These are phyloP conservation scores for Nautilus pompilius DNA, from an alignment of 1,140 invertebrate species.

Conservation along the genomic window DNA sequence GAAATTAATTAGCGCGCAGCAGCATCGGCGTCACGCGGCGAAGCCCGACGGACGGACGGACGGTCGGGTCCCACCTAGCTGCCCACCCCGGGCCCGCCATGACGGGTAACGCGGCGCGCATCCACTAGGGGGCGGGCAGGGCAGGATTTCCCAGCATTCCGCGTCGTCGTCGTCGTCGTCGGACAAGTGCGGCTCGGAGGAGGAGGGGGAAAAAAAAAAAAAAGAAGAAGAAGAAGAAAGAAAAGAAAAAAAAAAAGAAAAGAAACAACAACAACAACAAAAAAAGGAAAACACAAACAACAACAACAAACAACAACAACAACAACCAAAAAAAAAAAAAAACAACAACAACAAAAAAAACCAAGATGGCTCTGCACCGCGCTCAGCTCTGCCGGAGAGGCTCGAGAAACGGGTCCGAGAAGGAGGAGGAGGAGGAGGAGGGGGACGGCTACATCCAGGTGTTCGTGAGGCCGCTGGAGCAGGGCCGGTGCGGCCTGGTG, in stretches of 20 bases:
- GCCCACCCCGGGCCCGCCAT: background rate
- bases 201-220: no score
- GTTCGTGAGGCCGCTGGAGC: slow-evolving; percentile 47
- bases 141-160: slow-evolving; percentile 2
- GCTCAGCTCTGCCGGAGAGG: slow-evolving; percentile 35
- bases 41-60: background rate
- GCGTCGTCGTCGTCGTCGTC: slow-evolving; percentile 8
- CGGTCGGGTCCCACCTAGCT: background rate
- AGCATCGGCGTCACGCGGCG: background rate
- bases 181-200: slow-evolving; percentile 23
- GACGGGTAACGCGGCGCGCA: background rate
- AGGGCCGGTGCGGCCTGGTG: slow-evolving; percentile 37
- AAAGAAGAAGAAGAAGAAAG: no score
- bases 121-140: background rate
- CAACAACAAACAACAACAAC: slow-evolving; percentile 10
- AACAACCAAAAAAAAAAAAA: slow-evolving; percentile 1
- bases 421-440: slow-evolving; percentile 44
- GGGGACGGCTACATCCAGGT: slow-evolving; percentile 52
- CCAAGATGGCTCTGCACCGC: slow-evolving; percentile 43
- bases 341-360: slow-evolving; percentile 11
- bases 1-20: background rate
- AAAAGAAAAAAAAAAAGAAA: no score
- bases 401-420: slow-evolving; percentile 46
- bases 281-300: no score
- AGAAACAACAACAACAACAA: no score